Conservation (phyloP, 2,888 invertebrate genomes). For the Electrophaes corylata region DNA sequence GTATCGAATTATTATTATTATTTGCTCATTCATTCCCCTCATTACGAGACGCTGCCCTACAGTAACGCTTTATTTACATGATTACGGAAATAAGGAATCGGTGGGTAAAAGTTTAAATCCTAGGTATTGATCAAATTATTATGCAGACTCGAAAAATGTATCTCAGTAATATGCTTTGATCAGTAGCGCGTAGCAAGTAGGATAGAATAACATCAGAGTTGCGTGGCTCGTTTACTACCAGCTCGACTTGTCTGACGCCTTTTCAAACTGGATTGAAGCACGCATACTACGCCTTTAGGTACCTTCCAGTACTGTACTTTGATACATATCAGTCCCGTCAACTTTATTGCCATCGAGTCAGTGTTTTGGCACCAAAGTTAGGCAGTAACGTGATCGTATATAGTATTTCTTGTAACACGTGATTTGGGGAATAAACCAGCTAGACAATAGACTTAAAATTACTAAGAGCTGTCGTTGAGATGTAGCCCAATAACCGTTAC, state of each 20-base stretch:
- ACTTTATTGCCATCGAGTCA: background rate
- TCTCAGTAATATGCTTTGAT: background rate
- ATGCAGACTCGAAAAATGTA: too few relatives aligned
- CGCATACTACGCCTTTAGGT: background rate
- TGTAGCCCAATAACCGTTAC: constrained; percentile 16
- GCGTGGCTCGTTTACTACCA: constrained; percentile 10
- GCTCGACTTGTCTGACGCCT: constrained; percentile 19
- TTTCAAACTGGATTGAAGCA: constrained; percentile 24
- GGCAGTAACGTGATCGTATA: background rate
- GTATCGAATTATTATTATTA: constrained; percentile 1
- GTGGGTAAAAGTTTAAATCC: too few relatives aligned
- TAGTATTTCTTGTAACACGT: background rate
- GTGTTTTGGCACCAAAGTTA: background rate
- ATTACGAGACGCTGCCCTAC: too few relatives aligned
- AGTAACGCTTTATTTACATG: too few relatives aligned
- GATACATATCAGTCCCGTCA: background rate
- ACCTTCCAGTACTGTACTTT: background rate
- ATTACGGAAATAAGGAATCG: too few relatives aligned
- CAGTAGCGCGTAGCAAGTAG: background rate
- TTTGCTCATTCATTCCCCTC: too few relatives aligned
- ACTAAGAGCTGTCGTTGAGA: constrained; percentile 21
- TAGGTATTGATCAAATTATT: too few relatives aligned
- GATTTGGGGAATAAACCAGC: too few relatives aligned
- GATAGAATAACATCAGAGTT: constrained; percentile 12
- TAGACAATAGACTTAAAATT: constrained; percentile 19